Percentiles rank a stretch among this genome's conserved stretches.
Evolutionary conservation across 2,888 invertebrate genomes (phyloP).

Genomic region (Resseliella maxima): DNA sequence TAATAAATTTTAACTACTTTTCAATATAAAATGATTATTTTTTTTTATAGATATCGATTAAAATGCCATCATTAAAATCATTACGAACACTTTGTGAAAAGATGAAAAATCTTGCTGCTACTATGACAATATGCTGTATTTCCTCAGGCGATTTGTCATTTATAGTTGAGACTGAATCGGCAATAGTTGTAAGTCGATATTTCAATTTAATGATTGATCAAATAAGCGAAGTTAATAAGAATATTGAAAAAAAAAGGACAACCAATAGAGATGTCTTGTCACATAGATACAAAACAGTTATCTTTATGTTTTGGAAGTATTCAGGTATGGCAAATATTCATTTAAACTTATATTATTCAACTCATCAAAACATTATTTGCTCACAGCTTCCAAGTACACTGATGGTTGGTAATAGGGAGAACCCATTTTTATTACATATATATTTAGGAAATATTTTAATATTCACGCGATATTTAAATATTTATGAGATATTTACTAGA

Average conservation of each 20-base stretch:
- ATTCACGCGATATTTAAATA: too few species aligned
- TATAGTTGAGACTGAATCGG: slow-evolving; percentile 82
- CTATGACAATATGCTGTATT: slow-evolving; percentile 78
- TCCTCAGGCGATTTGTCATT: slow-evolving; percentile 78
- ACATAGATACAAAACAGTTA: slow-evolving; percentile 83
- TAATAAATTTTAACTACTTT: slow-evolving; percentile 55
- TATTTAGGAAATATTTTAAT: too few species aligned
- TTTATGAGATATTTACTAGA: too few species aligned
- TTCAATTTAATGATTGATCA: slow-evolving; percentile 74
- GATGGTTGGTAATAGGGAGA: neutral
- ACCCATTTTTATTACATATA: too few species aligned
- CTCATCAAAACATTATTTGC: slow-evolving; percentile 71
- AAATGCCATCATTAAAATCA: slow-evolving; percentile 81
- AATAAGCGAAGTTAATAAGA: too few species aligned
- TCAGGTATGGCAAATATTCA: slow-evolving; percentile 10
- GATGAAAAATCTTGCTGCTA: slow-evolving; percentile 82
- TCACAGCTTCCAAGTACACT: neutral
- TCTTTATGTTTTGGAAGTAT: slow-evolving; percentile 74
- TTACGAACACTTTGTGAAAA: slow-evolving; percentile 84
- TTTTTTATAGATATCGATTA: slow-evolving; percentile 77
- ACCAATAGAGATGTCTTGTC: slow-evolving; percentile 69
- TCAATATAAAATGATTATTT: slow-evolving; percentile 66
- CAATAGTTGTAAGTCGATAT: slow-evolving; percentile 84
- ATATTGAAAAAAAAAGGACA: slow-evolving; percentile 67
- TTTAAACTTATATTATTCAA: neutral